Evolutionary conservation across 2,888 invertebrate species (phyloP), one percentile per base, ranked within the genome.

Genomic region (Drosophila nigricruria): DNA sequence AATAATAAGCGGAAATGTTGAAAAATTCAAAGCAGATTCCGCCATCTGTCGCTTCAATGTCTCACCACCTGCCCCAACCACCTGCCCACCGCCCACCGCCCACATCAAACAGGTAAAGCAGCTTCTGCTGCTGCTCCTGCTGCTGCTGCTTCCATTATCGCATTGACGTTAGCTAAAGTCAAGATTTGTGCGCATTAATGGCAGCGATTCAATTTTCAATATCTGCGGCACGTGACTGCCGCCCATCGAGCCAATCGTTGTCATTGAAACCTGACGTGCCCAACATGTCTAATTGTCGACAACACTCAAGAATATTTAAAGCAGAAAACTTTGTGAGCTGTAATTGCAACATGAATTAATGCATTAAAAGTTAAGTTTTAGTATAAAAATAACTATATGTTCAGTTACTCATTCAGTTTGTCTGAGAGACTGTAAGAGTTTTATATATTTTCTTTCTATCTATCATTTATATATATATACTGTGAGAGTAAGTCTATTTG

Each of bases 1-100:
- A 84, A 84, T 90, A 90, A 86, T 88, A 86, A 90, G 90, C 88
- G 90, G 85, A 90, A 86, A 85, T 82, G 90, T 86, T 82, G 87
- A 88, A 90, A 84, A 86, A 86, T 86, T 86, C 86, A 89, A 90
- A 86, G 88, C 88, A 88, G 74, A 80, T 80, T 85, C 79, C 64
- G 43, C 57, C 70, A 80, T 63, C 72, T 77, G 77, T 59, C 71
- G 65, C 63, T 40, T 20, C 45, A 20, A 49, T 23, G 47, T 60
- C 50, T 34, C 40, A 34, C 1, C 52, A 23, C n/a, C 16, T 5
- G 4, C 23, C 52, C 16, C 25, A 20, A 30, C 10, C 30, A 10
- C 27, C 16, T n/a, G n/a, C n/a, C 20, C 8, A n/a, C 14, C 18
- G 14, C n/a, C 57, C 49, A 40, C 27, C 16, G 12, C 14, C 50